Base-by-base conservation (phyloP, 2,888 invertebrate species). In the Hipparchia semele region DNA sequence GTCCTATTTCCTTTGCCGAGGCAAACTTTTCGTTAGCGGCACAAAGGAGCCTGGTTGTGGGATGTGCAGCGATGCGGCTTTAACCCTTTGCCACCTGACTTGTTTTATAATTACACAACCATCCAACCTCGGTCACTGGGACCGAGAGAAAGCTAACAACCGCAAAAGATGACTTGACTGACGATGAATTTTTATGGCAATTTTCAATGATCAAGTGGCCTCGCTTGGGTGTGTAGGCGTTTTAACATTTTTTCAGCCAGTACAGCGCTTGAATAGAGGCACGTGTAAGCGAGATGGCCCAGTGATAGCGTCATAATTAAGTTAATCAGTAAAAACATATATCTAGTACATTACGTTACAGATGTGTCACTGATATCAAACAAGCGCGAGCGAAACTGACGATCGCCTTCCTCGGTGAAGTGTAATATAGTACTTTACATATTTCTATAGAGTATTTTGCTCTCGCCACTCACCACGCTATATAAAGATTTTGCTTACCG, bases 21-120 rank as follows among this genome's bases (percentile, higher is more conserved):
- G 71, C 73, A 73, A 75, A 75, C 68, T 73, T 75, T 75, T 71
- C 66, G 73, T 75, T 75, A 69, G 71, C 61, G 68, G 73, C 73
- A 75, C 73, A 75, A 75, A 73, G 74, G 71, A 73, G 68, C 62
- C 68, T 70, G 74, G 71, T 66, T 71, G 68, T 68, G 74, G 68
- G 68, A 70, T 70, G 68, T 68, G 68, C 74, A 74, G 72, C 72
- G 74, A 71, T 73, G 74, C 70, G 74, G 76, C 82, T 87, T 88
- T 86, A 58, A 58, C 58, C 58, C 58, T 58, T 7, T 3, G 8
- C 58, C 3, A 58, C 23, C 2, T 13, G 3, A 58, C 13, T 8
- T 58, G 13, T 58, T 13, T 58, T 58, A 58, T 23, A 58, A 13
- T 58, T 9, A 23, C 23, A 58, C 58, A 23, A 23, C 8, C 13